Base-by-base conservation (phyloP, 2,888 invertebrate species). In the Agrotis exclamationis region DNA sequence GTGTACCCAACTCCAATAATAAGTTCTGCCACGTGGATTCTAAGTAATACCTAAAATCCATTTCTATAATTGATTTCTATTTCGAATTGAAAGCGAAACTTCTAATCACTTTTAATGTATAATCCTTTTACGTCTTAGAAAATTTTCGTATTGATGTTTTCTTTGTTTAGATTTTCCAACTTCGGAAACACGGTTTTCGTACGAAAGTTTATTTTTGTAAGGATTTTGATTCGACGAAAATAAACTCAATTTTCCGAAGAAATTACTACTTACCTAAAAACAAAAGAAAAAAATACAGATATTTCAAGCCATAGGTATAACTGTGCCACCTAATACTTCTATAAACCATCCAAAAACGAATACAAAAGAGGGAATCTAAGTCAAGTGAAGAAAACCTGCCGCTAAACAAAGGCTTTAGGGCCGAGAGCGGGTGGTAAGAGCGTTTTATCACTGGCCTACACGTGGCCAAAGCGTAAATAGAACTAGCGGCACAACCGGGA, bases 31-130 rank as follows among this genome's bases (percentile, higher is more conserved):
- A 67, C 75, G 70, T 79, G 58, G 62, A 74, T 78, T 72, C 78
- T 66, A 76, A 84, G 86, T 76, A 85, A 85, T 77, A 88, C 85
- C 85, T 87, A 84, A 79, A 86, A 80, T 81, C 82, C 86, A 89
- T 89, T 88, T 88, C 83, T 87, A 72, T 89, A 89, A 89, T 89
- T 89, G 88, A 89, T 88, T 85, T 82, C 80, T 68, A 79, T 80
- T 82, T 74, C 54, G 64, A 86, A 83, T 82, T 81, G 80, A 85
- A 84, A 87, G 70, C 68, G 66, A 79, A 79, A 79, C 76, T 85
- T 69, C 60, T 77, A 83, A 83, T 85, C 71, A 80, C 77, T 76
- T 69, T 79, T 51, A 72, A 73, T 79, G 69, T 85, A 39, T 75
- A 83, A 85, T 83, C 78, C 71, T 80, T 76, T 85, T 83, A 74